Evolutionary conservation across 2,888 invertebrate species (phyloP).

Genomic region (Tipula confusa): DNA sequence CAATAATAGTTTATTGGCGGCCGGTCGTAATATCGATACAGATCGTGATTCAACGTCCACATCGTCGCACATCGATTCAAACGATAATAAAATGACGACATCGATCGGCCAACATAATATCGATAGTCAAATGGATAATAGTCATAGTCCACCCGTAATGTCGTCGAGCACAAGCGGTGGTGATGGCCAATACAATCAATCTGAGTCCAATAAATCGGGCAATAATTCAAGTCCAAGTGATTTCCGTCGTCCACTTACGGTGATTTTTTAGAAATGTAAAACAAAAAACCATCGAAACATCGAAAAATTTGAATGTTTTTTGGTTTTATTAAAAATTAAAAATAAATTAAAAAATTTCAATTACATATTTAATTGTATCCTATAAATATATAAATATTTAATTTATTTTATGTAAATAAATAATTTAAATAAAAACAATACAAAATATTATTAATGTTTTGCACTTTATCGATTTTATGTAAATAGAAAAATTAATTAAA

Average conservation of each 20-base stretch:
- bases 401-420: not conserved
- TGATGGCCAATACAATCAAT: conserved; percentile 41
- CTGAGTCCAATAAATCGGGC: conserved; percentile 32
- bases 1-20: not conserved
- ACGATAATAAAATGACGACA: not conserved
- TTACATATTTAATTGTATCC: not conserved
- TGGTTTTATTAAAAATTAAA: not conserved
- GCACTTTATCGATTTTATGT: not conserved
- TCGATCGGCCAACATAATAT: not conserved
- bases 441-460: not conserved
- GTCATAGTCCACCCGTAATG: not conserved
- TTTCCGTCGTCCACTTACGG: conserved; percentile 49
- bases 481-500: not conserved
- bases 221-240: conserved; percentile 41
- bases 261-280: conserved; percentile 43
- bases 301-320: not conserved
- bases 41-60: conserved; percentile 21
- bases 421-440: not conserved
- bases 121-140: conserved; percentile 28
- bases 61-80: conserved; percentile 16
- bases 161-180: conserved; percentile 45
- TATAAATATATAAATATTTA: not conserved
- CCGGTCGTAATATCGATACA: not conserved
- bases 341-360: not conserved
- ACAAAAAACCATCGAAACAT: not conserved